Conservation (phyloP, 2,888 invertebrate species). For the Agonum fuliginosum region DNA sequence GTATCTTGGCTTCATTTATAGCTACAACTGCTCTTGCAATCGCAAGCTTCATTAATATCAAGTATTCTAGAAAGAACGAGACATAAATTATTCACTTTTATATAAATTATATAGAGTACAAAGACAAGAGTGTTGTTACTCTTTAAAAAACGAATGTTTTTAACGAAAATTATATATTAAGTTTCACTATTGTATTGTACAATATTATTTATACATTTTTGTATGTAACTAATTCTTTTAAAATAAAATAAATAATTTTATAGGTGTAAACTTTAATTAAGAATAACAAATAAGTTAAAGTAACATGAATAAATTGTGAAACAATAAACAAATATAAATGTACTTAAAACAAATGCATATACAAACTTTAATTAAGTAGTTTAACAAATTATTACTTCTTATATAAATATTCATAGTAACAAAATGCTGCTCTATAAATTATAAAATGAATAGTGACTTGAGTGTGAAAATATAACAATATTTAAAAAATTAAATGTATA, state of each 20-base stretch:
- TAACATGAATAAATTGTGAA: slow-evolving; percentile 53
- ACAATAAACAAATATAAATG: slow-evolving; percentile 47
- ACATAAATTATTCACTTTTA: not conserved
- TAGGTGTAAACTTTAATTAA: slow-evolving; percentile 21
- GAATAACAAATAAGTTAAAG: slow-evolving; percentile 56
- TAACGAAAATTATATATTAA: slow-evolving; percentile 23
- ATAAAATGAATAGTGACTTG: not conserved
- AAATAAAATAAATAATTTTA: slow-evolving; percentile 31
- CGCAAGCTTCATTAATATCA: slow-evolving; percentile 68
- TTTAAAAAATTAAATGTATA: slow-evolving; percentile 30
- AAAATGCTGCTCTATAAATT: not conserved
- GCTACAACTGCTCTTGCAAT: slow-evolving; percentile 67
- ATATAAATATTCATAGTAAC: slow-evolving; percentile 20
- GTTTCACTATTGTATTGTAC: slow-evolving; percentile 13
- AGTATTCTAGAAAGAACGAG: slow-evolving; percentile 62
- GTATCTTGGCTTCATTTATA: slow-evolving; percentile 76
- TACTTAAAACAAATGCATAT: slow-evolving; percentile 7
- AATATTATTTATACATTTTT: slow-evolving; percentile 37
- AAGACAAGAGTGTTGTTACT: slow-evolving; percentile 48
- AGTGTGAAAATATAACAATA: slow-evolving; percentile 5
- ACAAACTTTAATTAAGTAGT: slow-evolving; percentile 27
- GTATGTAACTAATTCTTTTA: not conserved
- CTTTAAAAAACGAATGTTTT: not conserved
- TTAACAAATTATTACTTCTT: slow-evolving; percentile 1
- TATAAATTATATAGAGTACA: not conserved